Base-by-base conservation (phyloP, 2,113 vertebrate genomes). In the Abramis brama region DNA sequence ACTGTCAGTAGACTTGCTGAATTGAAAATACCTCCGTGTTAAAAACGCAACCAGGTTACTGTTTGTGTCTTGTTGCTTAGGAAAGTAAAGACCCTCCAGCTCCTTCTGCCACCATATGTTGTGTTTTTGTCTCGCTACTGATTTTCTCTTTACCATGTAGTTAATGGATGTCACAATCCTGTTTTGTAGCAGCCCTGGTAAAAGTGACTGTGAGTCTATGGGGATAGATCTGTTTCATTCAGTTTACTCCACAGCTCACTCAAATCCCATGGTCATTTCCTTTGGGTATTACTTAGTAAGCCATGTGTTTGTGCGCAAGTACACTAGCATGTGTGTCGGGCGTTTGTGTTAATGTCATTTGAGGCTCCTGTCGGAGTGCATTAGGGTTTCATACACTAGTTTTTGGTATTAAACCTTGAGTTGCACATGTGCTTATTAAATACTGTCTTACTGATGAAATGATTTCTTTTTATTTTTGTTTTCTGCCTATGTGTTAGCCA, bases 261-360 rank as follows among this genome's bases (percentile, higher is more conserved):
- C 55, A 83, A 71, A 75, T 33, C 47, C 62, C 55, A 85, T 77
- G 86, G 50, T 73, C 17, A 73, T 86, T 70, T 74, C 73, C 79
- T 87, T 36, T 7, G 59, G 64, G 80, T 59, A 68, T 55, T 55
- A 81, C 30, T 13, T 62, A 50, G 70, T 70, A 50, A n/a, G n/a
- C 25, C 45, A 19, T 21, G 43, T 25, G 43, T 45, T 9, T 75
- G 66, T 66, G 11, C 25, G 0, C 60, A 30, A 12, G 60, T 71
- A 19, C 33, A 79, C 27, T 21, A 17, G 43, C 77, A 30, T 71
- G 50, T 86, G 15, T 82, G 36, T 83, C 11, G 52, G 19, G 19
- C 30, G 36, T 66, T 73, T 57, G 80, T 86, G 60, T 66, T 50
- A n/a, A 59, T 59, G 30, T 59, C 47, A 57, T 79, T 17, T 71